Evolutionary conservation across 2,113 vertebrate species (phyloP).

Genomic region (Esox niger): DNA sequence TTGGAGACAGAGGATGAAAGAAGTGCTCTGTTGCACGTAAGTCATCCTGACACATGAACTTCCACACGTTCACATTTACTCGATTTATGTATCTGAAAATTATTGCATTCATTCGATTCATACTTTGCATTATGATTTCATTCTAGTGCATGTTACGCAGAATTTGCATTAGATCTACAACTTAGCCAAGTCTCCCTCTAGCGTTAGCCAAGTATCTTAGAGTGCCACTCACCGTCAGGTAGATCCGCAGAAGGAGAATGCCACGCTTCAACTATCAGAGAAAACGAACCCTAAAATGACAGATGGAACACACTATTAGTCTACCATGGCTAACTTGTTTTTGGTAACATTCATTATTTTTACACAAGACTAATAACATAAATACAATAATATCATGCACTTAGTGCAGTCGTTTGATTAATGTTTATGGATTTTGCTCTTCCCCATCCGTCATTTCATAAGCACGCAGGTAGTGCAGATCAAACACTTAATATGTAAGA

Average conservation of each 20-base stretch:
- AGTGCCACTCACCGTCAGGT: slow-evolving; percentile 81
- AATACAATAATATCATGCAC: neutral
- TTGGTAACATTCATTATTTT: neutral
- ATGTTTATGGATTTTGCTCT: neutral
- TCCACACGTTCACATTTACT: slow-evolving; percentile 7
- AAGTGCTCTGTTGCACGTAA: slow-evolving; percentile 63
- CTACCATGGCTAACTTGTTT: neutral
- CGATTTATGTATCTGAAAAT: neutral
- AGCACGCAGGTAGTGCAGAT: neutral
- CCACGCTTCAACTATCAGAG: slow-evolving; percentile 91
- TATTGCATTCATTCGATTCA: neutral
- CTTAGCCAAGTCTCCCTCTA: slow-evolving; percentile 70
- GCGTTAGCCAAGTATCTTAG: slow-evolving; percentile 38
- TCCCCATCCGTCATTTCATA: neutral
- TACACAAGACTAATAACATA: neutral
- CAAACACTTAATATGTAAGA: neutral
- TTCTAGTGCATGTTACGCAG: neutral
- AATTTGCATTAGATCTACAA: neutral
- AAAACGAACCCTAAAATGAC: slow-evolving; percentile 85
- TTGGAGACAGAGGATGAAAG: slow-evolving; percentile 78
- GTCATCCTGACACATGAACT: slow-evolving; percentile 41
- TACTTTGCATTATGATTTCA: neutral
- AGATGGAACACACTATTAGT: neutral
- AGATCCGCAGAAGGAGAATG: slow-evolving; percentile 77
- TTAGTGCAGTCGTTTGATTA: neutral